These are phyloP conservation scores for Drosophila limbata DNA, from an alignment of 2,888 invertebrate species.

Conservation along the genomic window DNA sequence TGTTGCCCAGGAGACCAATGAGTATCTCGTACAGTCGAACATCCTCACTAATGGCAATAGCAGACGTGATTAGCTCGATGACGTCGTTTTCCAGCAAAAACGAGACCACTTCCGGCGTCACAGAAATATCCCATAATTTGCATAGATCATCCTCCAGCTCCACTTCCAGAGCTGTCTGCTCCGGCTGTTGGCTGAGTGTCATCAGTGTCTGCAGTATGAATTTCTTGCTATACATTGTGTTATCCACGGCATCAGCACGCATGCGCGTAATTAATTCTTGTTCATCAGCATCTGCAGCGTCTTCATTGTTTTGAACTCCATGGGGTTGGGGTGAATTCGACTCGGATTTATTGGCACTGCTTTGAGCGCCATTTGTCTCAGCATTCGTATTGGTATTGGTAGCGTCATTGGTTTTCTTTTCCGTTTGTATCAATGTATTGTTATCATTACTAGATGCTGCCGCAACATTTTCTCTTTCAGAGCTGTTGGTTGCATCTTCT, in stretches of 20 bases:
- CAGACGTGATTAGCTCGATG: slow-evolving; percentile 86
- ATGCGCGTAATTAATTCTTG: slow-evolving; percentile 84
- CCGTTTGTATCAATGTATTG: slow-evolving; percentile 16
- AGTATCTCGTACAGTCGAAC: slow-evolving; percentile 91
- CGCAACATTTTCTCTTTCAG: slow-evolving; percentile 37
- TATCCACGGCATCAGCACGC: slow-evolving; percentile 92
- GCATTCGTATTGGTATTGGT: slow-evolving; percentile 4
- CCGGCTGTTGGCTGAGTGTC: slow-evolving; percentile 85
- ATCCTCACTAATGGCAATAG: slow-evolving; percentile 88
- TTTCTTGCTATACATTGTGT: slow-evolving; percentile 92
- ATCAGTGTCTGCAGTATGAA: slow-evolving; percentile 90
- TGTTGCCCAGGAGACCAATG: slow-evolving; percentile 93
- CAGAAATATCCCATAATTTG: slow-evolving; percentile 94
- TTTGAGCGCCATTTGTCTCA: slow-evolving; percentile 36
- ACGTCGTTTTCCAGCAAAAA: slow-evolving; percentile 90
- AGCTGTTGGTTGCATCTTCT: slow-evolving; percentile 50
- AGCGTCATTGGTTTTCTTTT: slow-evolving; percentile 29
- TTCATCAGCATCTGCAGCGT: slow-evolving; percentile 64
- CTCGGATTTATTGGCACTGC: slow-evolving; percentile 36
- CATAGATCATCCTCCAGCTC: slow-evolving; percentile 91
- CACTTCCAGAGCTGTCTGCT: slow-evolving; percentile 72
- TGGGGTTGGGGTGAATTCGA: slow-evolving; percentile 51
- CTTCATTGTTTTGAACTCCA: slow-evolving; percentile 48
- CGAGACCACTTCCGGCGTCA: slow-evolving; percentile 90
- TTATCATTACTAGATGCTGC: slow-evolving; percentile 32